Evolutionary conservation across 2,888 invertebrate species (phyloP).

Genomic region (Mechanitis mazaeus): DNA sequence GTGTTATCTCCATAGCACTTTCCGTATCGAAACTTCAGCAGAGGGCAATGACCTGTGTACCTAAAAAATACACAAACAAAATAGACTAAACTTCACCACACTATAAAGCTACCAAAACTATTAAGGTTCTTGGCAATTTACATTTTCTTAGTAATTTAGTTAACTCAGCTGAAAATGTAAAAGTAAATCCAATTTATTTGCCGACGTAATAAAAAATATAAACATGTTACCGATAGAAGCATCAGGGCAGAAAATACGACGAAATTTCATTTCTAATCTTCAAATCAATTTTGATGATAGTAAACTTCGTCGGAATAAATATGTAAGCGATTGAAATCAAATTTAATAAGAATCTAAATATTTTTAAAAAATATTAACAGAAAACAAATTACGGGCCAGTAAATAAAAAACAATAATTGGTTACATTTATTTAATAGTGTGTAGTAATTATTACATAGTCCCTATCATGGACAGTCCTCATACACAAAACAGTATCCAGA

Average conservation of each 20-base stretch:
- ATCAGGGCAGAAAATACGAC: slow-evolving; percentile 5
- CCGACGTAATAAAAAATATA: not conserved
- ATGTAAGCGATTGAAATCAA: not conserved
- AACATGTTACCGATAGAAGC: slow-evolving; percentile 9
- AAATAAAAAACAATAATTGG: not conserved
- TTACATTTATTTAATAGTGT: not conserved
- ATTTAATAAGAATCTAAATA: too few species aligned
- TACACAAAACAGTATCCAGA: slow-evolving; percentile 64
- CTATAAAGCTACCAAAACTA: not conserved
- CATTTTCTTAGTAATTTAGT: too few species aligned
- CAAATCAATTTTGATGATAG: not conserved
- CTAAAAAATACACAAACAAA: slow-evolving; percentile 55
- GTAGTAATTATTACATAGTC: too few species aligned
- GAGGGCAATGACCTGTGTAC: slow-evolving; percentile 84
- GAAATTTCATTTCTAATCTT: not conserved
- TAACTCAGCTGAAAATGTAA: not conserved
- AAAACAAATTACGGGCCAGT: too few species aligned
- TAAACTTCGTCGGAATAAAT: not conserved
- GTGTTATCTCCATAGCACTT: slow-evolving; percentile 83
- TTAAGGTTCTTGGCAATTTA: too few species aligned
- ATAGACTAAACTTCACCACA: not conserved
- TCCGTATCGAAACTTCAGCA: slow-evolving; percentile 82
- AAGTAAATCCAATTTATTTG: not conserved
- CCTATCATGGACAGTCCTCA: slow-evolving; percentile 56
- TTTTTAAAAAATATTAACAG: too few species aligned